Conservation (phyloP, 2,797 vertebrate genomes). For the Enteromius fasciolatus region DNA sequence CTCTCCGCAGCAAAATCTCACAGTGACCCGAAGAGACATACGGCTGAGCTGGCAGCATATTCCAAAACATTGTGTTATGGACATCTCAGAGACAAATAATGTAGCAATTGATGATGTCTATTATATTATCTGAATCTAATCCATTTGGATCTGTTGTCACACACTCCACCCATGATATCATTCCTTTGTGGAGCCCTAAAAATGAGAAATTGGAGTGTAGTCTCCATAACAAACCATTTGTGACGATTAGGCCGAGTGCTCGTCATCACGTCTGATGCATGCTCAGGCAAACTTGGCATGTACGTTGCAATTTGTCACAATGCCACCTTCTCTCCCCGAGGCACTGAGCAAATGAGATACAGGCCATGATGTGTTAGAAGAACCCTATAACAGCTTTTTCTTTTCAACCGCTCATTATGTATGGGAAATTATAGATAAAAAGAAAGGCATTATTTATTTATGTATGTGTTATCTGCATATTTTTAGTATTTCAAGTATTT, state of each 20-base stretch:
- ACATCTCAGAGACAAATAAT: not conserved
- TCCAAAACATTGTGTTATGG: constrained; percentile 2
- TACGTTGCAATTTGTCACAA: constrained; percentile 7
- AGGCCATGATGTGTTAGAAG: not conserved
- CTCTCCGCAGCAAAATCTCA: constrained; percentile 43
- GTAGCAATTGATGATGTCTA: not conserved
- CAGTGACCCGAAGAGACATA: constrained; percentile 21
- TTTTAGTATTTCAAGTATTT: too few species aligned
- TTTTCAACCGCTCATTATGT: not conserved
- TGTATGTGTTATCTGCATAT: not conserved
- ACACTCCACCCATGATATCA: constrained; percentile 10
- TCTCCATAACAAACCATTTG: constrained; percentile 33
- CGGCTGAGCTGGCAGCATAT: constrained; percentile 24
- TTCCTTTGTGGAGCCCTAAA: constrained; percentile 5
- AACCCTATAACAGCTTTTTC: not conserved
- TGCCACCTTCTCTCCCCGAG: constrained; percentile 29
- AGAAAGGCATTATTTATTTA: not conserved
- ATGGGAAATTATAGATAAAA: constrained; percentile 8
- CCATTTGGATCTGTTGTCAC: constrained; percentile 7
- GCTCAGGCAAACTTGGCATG: constrained; percentile 34
- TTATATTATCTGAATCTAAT: constrained; percentile 28
- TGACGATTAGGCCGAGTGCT: constrained; percentile 14
- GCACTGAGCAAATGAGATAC: constrained; percentile 8
- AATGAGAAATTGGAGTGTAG: not conserved
- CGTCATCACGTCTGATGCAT: constrained; percentile 28